A percentile compares a stretch with the other conserved stretches of the same genome.
Evolutionary conservation across 2,888 invertebrate species (phyloP).

Genomic region (Lymantria monacha): DNA sequence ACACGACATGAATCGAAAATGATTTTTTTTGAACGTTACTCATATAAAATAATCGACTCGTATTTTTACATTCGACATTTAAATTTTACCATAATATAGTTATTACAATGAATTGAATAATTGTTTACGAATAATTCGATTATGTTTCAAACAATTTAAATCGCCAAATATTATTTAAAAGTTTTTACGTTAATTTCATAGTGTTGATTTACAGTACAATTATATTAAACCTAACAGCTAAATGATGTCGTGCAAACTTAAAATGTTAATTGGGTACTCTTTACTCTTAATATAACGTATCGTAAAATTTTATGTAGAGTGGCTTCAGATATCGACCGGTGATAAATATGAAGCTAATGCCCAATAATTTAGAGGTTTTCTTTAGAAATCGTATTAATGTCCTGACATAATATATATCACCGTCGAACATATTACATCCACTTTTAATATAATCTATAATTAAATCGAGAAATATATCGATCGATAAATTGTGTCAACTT

Average conservation of each 20-base stretch:
- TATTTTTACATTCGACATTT: slow-evolving; percentile 12
- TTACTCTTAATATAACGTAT: slow-evolving; percentile 56
- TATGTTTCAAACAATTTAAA: no score
- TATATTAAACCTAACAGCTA: slow-evolving; percentile 52
- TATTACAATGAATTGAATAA: background rate
- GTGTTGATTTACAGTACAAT: slow-evolving; percentile 60
- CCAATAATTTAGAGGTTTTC: slow-evolving; percentile 35
- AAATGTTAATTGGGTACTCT: slow-evolving; percentile 69
- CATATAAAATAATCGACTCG: slow-evolving; percentile 39
- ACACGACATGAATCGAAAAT: slow-evolving; percentile 35
- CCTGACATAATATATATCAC: slow-evolving; percentile 22
- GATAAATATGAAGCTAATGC: slow-evolving; percentile 38
- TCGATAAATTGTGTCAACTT: background rate
- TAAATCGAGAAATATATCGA: slow-evolving; percentile 2
- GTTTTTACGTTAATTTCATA: background rate
- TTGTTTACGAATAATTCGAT: no score
- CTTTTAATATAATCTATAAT: slow-evolving; percentile 10
- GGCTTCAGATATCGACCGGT: slow-evolving; percentile 40
- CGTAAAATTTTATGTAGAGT: slow-evolving; percentile 60
- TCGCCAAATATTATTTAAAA: background rate
- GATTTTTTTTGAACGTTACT: slow-evolving; percentile 30
- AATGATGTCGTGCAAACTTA: slow-evolving; percentile 52
- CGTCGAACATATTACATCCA: slow-evolving; percentile 16
- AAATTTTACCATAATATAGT: no score
- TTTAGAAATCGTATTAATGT: slow-evolving; percentile 37